These are phyloP conservation scores for Pseudomugil tenellus DNA, from an alignment of 2,797 vertebrate genomes.

Conservation along the genomic window DNA sequence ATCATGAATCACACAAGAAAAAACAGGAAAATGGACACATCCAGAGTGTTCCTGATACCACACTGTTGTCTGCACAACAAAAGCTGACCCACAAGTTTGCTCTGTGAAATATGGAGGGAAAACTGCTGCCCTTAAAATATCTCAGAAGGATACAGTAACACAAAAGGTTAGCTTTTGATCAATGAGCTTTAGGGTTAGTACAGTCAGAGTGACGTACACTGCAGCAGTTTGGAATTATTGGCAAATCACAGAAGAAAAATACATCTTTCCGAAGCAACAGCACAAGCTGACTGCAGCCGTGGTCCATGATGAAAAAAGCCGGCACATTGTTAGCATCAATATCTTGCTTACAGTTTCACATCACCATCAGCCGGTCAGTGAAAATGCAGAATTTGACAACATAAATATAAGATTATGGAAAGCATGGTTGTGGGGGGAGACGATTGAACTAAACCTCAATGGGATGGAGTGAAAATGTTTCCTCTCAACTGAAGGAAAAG, in stretches of 20 bases:
- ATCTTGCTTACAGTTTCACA: no score
- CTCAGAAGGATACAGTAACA: neutral
- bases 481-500: neutral
- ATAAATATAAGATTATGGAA: neutral
- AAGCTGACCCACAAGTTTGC: conserved; percentile 5
- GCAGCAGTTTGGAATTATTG: neutral
- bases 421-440: neutral
- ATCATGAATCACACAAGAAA: conserved; percentile 40
- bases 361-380: no score
- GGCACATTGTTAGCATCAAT: neutral
- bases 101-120: neutral
- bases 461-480: neutral
- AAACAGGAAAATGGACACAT: conserved; percentile 18
- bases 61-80: conserved; percentile 2
- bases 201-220: neutral
- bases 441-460: conserved; percentile 5
- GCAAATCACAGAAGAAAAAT: neutral
- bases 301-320: neutral
- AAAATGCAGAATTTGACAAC: no score
- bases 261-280: neutral
- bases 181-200: neutral
- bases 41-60: conserved; percentile 2
- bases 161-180: neutral
- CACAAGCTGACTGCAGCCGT: neutral
- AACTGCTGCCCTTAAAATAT: neutral